Evolutionary conservation across 2,888 invertebrate species (phyloP), one percentile per base, ranked within the genome.

Genomic region (Phytoseiulus persimilis): DNA sequence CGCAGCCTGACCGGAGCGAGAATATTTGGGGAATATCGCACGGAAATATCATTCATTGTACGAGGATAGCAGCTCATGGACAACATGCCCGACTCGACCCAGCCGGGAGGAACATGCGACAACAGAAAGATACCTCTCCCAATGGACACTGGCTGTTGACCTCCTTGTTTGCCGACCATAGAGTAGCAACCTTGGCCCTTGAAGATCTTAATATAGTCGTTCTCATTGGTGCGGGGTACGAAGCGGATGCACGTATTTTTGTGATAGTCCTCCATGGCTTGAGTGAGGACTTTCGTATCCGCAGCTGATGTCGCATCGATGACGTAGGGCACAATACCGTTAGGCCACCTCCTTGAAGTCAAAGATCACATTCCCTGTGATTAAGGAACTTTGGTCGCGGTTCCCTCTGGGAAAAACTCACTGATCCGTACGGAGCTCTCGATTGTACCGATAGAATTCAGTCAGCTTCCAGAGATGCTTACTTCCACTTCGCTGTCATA

Each of bases 281-380:
- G 33, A 5, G n/a, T 31, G n/a, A 90, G 65, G 28, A 90, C n/a
- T 32, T 39, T 31, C 0, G 89, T 32, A 39, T 83, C 32, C 0
- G 46, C 46, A 83, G 89, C 90, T 32, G 90, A 31, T 9, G 90
- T 90, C 6, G 87, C 11, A 39, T 91, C 91, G 23, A 91, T 90
- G 39, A 90, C 90, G 32, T 91, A 91, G 11, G 90, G 89, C 39
- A 91, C 90, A 23, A 89, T 65, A 3, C 90, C 90, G 5, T 83
- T 90, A 0, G 90, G 83, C 91, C 90, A 87, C 6, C 33, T 33
- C 33, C 87, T 87, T 87, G 5, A 32, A 33, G 39, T 87, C 32
- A 45, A 87, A 39, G 9, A n/a, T 45, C 87, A 33, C 87, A 23
- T 87, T 31, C n/a, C 1, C 28, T 33, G n/a, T 9, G 31, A 32